Evolutionary conservation across 2,888 invertebrate genomes (phyloP), one percentile per base, ranked within the genome.

Genomic region (Gastrophysa polygoni): DNA sequence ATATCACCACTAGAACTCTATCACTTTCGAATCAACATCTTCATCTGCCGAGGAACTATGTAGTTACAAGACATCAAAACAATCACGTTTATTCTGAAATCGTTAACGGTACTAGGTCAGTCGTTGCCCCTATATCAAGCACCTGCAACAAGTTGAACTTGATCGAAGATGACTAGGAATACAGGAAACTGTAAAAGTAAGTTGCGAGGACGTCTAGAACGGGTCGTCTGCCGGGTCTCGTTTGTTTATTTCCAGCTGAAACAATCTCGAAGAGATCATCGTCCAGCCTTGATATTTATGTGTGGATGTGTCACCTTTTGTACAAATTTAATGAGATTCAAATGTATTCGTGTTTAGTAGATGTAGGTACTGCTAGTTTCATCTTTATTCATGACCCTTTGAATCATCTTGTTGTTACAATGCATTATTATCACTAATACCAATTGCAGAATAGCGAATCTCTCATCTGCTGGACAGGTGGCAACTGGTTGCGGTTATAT

Each of bases 161-260:
- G 61, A 61, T 57, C 61, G 61, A 61, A 61, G 61, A 61, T 61
- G 61, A 57, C 61, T 57, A 57, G 52, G 57, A 52, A 52, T 55
- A 52, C 32, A 57, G 57, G 61, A 57, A 61, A 57, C 55, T 52
- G 57, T 51, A 51, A 57, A 61, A 61, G 52, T 57, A 16, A 29
- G n/a, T 47, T 52, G 28, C 61, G 61, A 61, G 61, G 61, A 57
- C 61, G 61, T 57, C 61, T 57, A 48, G 61, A 57, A 43, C 47
- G 61, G 52, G 38, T 57, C 61, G 61, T 61, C 61, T 61, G 61
- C 61, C 57, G 43, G 1, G 28, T 8, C 24, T 54, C 43, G 54
- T 54, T 54, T 54, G 54, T 54, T 54, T 54, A 44, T 54, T 38
- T 52, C 52, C 38, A 52, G 21, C 20, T 32, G 54, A 43, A 38